Evolutionary conservation across 2,113 vertebrate genomes (phyloP).

Genomic region (Oreochromis aureus): DNA sequence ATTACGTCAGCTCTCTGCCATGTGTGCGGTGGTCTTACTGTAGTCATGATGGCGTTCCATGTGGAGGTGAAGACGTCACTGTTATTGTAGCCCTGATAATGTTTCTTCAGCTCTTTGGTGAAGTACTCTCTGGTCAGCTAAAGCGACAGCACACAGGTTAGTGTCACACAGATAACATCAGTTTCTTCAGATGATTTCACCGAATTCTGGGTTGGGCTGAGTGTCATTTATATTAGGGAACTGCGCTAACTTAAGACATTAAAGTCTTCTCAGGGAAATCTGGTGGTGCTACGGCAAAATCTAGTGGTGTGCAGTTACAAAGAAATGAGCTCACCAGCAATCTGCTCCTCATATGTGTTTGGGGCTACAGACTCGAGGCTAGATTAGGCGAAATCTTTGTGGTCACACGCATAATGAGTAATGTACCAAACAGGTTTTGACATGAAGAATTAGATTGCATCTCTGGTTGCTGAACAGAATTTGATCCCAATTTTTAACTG

Average conservation of each 20-base stretch:
- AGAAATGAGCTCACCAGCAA: neutral
- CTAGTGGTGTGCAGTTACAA: neutral
- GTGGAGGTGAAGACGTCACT: constrained; percentile 86
- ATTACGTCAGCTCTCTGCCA: neutral
- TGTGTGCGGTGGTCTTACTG: constrained; percentile 74
- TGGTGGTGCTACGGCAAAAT: neutral
- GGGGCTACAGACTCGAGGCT: neutral
- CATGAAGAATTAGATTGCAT: neutral
- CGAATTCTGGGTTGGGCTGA: neutral
- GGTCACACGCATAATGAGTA: neutral
- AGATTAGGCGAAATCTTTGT: neutral
- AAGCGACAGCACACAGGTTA: neutral
- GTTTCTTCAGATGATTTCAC: neutral
- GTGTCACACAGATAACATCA: neutral
- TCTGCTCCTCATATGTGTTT: neutral
- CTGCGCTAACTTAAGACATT: neutral
- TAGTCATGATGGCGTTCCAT: constrained; percentile 95
- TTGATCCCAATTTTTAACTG: neutral
- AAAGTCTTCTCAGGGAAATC: neutral
- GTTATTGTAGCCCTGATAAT: constrained; percentile 87
- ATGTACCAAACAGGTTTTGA: neutral
- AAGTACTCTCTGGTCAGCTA: constrained; percentile 93
- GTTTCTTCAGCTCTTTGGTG: constrained; percentile 87
- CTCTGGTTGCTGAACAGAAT: neutral
- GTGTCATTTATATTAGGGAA: neutral